These are phyloP conservation scores for Pteria penguin DNA, from an alignment of 2,888 invertebrate species.

Conservation along the genomic window DNA sequence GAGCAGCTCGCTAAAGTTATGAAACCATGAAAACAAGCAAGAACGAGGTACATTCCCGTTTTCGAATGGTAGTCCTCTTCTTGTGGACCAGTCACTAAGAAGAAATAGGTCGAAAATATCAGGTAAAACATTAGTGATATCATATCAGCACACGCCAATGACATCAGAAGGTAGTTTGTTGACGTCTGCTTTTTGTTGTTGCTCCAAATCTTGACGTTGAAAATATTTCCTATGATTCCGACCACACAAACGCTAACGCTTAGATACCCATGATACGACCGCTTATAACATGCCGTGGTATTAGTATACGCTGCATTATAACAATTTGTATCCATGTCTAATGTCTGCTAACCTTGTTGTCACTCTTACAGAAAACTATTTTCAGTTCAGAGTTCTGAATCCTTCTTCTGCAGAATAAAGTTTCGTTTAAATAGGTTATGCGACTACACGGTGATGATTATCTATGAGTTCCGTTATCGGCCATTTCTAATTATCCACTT, in stretches of 20 bases:
- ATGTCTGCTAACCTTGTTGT: no score
- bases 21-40: slow-evolving; percentile 11
- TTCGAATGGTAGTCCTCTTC: slow-evolving; percentile 1
- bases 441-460: no score
- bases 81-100: background rate
- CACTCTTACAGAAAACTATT: no score
- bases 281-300: no score
- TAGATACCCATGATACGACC: background rate
- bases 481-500: no score
- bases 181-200: background rate
- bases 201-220: slow-evolving; percentile 9
- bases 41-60: slow-evolving; percentile 1
- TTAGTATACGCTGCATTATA: no score
- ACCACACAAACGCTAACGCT: slow-evolving; percentile 4
- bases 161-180: background rate
- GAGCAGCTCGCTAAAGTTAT: background rate
- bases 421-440: no score
- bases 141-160: slow-evolving; percentile 8
- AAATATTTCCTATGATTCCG: slow-evolving; percentile 10
- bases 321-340: no score
- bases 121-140: background rate
- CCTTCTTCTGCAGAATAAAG: no score
- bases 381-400: no score
- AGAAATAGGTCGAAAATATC: slow-evolving; percentile 7
- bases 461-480: no score